Base-by-base conservation (phyloP, 1,140 invertebrate species). In the Saccostrea echinata region DNA sequence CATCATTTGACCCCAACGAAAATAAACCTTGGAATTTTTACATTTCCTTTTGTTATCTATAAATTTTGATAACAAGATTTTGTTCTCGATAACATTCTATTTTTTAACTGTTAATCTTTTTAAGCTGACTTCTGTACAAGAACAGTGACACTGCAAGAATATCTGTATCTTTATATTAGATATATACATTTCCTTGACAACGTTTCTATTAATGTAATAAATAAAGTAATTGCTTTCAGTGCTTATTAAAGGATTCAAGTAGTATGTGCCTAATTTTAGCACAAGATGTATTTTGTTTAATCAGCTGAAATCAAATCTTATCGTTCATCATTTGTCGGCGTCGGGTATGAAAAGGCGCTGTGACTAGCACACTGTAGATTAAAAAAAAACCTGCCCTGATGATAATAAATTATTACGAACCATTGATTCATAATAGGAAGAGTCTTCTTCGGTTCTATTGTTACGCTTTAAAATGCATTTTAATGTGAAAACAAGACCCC, bases 401-500 rank as follows among this genome's bases (percentile, higher is more conserved):
- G 68, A 76, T 76, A 76, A 76, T 76, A 76, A 76, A 76, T 76
- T 33, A 76, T 76, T 16, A 76, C 68, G 68, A 30, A 16, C 68
- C 27, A 33, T 76, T 76, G 68, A 76, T 30, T 76, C 68, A 76
- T 76, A 76, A 76, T 76, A 30, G 68, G 30, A 76, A 33, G 30
- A 76, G 27, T 30, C 68, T 30, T 27, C 27, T 24, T 30, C 12
- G 24, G 27, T 27, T 76, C 13, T 24, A 76, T 76, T 16, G 16
- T 76, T 76, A 30, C 68, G 30, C 12, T 76, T 27, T 76, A 33
- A 30, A 76, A 76, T 76, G 27, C 27, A 27, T 76, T 76, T 76
- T 76, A 76, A 76, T 76, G 68, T 76, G 68, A 76, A 76, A 76
- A 76, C 68, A 76, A 76, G 68, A 76, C 68, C n/a, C 11, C 68